Evolutionary conservation across 2,888 invertebrate genomes (phyloP).

Genomic region (Gastrophysa polygoni): DNA sequence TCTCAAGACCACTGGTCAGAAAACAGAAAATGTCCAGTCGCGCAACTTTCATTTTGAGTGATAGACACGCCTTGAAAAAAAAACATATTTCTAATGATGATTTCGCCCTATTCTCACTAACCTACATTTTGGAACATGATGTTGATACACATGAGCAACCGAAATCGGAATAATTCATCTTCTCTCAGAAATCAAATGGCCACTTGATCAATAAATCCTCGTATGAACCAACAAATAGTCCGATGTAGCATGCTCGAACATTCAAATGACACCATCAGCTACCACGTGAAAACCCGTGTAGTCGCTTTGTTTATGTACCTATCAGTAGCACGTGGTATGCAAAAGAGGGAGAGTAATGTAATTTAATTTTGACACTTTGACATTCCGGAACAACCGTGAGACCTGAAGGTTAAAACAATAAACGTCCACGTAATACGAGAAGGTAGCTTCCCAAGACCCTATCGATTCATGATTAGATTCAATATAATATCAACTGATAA

Average conservation of each 20-base stretch:
- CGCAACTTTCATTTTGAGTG: constrained; percentile 58
- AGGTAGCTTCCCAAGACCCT: constrained; percentile 14
- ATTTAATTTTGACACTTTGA: constrained; percentile 14
- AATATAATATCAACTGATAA: constrained; percentile 22
- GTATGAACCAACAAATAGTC: not conserved
- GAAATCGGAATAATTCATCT: not conserved
- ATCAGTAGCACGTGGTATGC: constrained; percentile 35
- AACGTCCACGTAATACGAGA: not conserved
- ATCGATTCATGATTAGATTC: constrained; percentile 24
- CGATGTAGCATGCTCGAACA: not conserved
- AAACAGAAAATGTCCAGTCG: constrained; percentile 51
- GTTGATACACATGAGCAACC: not conserved
- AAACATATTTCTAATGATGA: constrained; percentile 38
- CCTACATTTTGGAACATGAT: not conserved
- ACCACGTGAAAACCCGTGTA: not conserved
- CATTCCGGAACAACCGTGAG: not conserved
- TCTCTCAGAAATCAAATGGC: constrained; percentile 8
- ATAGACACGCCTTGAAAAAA: constrained; percentile 57
- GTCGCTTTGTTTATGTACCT: constrained; percentile 31
- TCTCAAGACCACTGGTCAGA: constrained; percentile 59
- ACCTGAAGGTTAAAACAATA: not conserved
- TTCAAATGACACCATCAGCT: not conserved
- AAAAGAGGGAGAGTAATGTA: constrained; percentile 30
- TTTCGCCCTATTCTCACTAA: constrained; percentile 13
- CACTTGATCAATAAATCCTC: constrained; percentile 3